Evolutionary conservation across 1,140 invertebrate species (phyloP).

Genomic region (Seison nebaliae): DNA sequence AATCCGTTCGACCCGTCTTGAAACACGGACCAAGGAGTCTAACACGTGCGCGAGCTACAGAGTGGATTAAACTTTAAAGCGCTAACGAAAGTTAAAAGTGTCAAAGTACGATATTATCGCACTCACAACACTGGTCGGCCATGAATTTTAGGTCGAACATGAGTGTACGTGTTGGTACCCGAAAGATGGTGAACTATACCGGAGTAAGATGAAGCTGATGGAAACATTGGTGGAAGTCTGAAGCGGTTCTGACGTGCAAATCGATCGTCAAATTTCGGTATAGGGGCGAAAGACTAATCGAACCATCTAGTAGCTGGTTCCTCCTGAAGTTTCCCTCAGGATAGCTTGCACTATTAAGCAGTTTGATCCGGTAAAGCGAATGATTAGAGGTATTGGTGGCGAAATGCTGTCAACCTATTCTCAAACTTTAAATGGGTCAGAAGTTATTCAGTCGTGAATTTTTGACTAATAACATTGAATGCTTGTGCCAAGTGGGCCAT

Average conservation of each 20-base stretch:
- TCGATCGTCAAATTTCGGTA: conserved; percentile 62
- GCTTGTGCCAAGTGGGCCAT: conserved; percentile 50
- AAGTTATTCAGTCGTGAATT: conserved; percentile 41
- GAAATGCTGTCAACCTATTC: conserved; percentile 52
- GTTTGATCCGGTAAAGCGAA: conserved; percentile 44
- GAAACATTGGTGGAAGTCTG: conserved; percentile 60
- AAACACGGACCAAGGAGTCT: conserved; percentile 76
- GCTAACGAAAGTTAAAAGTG: conserved; percentile 38
- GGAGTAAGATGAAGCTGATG: conserved; percentile 55
- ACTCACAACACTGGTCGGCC: conserved; percentile 29
- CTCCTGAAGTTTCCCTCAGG: conserved; percentile 65
- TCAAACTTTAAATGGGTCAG: conserved; percentile 64
- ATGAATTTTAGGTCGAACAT: conserved; percentile 33
- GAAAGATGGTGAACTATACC: conserved; percentile 71
- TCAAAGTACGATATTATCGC: conserved; percentile 28
- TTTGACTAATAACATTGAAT: conserved; percentile 30
- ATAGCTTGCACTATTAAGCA: conserved; percentile 32
- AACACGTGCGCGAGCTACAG: conserved; percentile 50
- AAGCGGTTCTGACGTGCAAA: conserved; percentile 67
- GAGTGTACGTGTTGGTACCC: conserved; percentile 48
- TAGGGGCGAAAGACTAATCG: conserved; percentile 75
- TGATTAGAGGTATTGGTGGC: conserved; percentile 54
- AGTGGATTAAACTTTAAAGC: conserved; percentile 37
- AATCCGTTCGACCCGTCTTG: conserved; percentile 46
- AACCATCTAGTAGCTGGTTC: conserved; percentile 69